A percentile compares a stretch with the other conserved stretches of the same genome.
phyloP scores from a whole-genome alignment of 2,888 invertebrate genomes.

The Orchestes rusci region DNA sequence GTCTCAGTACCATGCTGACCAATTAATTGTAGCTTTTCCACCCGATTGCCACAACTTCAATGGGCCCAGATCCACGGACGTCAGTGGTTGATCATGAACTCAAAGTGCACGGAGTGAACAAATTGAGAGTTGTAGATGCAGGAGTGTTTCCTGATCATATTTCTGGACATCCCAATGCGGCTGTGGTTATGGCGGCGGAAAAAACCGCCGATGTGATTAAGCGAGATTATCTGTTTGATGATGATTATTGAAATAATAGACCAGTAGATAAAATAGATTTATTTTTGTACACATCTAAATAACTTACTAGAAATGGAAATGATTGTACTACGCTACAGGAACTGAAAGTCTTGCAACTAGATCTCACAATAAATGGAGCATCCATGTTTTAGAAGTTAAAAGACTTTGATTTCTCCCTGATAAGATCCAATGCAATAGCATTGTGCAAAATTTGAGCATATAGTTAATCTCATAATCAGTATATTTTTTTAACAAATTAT shows the following conservation, averaged over 20 bases:
- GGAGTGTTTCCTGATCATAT: slow-evolving; percentile 49
- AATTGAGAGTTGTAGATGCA: slow-evolving; percentile 49
- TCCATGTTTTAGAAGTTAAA: too few species aligned
- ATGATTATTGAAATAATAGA: too few species aligned
- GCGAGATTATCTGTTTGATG: slow-evolving; percentile 18
- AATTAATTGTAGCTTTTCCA: slow-evolving; percentile 32
- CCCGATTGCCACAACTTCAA: slow-evolving; percentile 48
- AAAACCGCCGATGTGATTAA: slow-evolving; percentile 49
- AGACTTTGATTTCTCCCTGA: too few species aligned
- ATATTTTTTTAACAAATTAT: too few species aligned
- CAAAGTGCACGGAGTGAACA: slow-evolving; percentile 46
- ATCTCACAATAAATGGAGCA: too few species aligned
- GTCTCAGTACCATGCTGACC: neutral
- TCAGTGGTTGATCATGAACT: slow-evolving; percentile 51
- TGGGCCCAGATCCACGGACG: slow-evolving; percentile 46
- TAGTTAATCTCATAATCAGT: too few species aligned
- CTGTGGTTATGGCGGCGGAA: slow-evolving; percentile 50
- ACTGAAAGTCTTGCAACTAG: too few species aligned
- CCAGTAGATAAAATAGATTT: neutral
- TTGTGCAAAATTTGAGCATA: too few species aligned
- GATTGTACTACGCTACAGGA: too few species aligned
- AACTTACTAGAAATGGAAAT: too few species aligned
- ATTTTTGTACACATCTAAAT: neutral
- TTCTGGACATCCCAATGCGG: slow-evolving; percentile 48
- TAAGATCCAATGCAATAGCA: too few species aligned